A percentile compares a stretch with the other conserved stretches of the same genome.
These are phyloP conservation scores for Nerophis ophidion DNA, from an alignment of 2,113 vertebrate species.

Conservation along the genomic window DNA sequence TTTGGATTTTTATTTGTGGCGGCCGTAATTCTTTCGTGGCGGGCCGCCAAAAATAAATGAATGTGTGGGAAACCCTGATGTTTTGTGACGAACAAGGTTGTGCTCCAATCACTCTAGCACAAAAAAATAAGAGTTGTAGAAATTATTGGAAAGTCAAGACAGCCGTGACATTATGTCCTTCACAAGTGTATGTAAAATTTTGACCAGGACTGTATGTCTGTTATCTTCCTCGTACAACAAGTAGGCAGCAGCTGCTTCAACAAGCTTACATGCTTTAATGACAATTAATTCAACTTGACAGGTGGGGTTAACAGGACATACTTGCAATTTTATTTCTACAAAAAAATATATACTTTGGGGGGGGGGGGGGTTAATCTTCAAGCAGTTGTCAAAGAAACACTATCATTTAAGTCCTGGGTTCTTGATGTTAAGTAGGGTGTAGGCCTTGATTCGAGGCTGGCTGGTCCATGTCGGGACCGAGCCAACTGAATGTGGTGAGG, in stretches of 20 bases:
- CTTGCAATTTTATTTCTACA: too few species aligned
- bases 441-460: slow-evolving; percentile 17
- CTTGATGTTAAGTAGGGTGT: slow-evolving; percentile 13
- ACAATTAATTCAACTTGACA: slow-evolving; percentile 7
- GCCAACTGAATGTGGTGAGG: slow-evolving; percentile 16
- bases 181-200: too few species aligned
- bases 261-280: neutral
- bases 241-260: neutral
- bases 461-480: neutral
- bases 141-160: too few species aligned
- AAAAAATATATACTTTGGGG: neutral
- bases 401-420: slow-evolving; percentile 24
- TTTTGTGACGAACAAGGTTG: too few species aligned
- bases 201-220: neutral
- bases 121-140: too few species aligned
- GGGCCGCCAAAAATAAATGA: too few species aligned
- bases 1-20: too few species aligned
- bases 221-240: neutral
- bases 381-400: slow-evolving; percentile 36
- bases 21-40: too few species aligned
- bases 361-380: slow-evolving; percentile 16
- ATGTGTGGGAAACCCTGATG: too few species aligned
- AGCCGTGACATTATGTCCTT: too few species aligned
- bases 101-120: too few species aligned
- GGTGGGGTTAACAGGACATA: neutral